Percentiles rank a stretch among this genome's conserved stretches.
These are phyloP conservation scores for Ectropis grisescens DNA, from an alignment of 1,140 invertebrate genomes.

Conservation along the genomic window DNA sequence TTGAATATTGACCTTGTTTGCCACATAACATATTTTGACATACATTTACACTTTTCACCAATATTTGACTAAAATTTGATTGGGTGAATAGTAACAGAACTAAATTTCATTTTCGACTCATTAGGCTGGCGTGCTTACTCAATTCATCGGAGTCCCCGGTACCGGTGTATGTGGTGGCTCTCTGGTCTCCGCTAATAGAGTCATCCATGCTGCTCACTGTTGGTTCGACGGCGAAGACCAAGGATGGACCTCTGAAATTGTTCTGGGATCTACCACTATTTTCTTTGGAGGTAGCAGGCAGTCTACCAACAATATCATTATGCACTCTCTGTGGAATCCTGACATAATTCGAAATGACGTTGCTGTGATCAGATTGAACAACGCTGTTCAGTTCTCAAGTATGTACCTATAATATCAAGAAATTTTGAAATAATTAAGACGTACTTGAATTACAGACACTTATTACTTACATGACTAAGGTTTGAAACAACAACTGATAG, in stretches of 20 bases:
- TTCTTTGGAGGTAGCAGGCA: conserved; percentile 19
- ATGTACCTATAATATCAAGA: no score
- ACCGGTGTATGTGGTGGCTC: conserved; percentile 21
- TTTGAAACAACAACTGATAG: no score
- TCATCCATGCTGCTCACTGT: conserved; percentile 29
- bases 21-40: no score
- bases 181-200: conserved; percentile 9
- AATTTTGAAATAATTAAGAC: no score
- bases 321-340: conserved; percentile 5
- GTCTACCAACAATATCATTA: conserved; percentile 10
- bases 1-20: no score
- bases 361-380: neutral
- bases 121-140: conserved; percentile 19
- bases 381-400: neutral
- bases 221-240: conserved; percentile 21
- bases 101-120: no score
- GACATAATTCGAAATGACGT: neutral
- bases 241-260: conserved; percentile 12
- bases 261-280: conserved; percentile 16
- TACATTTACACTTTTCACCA: no score
- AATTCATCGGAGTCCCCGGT: conserved; percentile 6
- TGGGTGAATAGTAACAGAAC: no score
- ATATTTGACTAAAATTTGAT: no score
- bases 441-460: no score
- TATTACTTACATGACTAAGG: no score